phyloP scores from a whole-genome alignment of 1,140 invertebrate species.

The Ditylenchus dipsaci region DNA sequence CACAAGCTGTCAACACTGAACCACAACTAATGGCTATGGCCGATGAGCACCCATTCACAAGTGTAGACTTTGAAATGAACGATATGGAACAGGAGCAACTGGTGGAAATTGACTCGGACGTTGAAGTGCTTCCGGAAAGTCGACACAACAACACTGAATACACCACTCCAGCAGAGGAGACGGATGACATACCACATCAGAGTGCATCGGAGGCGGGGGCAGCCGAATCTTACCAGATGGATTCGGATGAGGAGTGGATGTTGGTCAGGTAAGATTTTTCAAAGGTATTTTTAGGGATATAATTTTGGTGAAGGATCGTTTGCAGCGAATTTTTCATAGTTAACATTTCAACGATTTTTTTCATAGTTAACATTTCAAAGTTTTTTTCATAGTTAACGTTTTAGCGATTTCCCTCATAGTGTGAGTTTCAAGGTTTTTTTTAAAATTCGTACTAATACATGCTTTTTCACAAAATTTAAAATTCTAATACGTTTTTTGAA shows the following conservation, averaged over 20 bases:
- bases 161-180: not conserved
- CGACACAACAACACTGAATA: not conserved
- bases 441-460: too few relatives aligned
- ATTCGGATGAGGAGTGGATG: slow-evolving; percentile 1
- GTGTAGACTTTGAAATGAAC: not conserved
- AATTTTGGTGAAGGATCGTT: too few relatives aligned
- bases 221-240: not conserved
- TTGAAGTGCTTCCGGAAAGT: not conserved
- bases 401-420: too few relatives aligned
- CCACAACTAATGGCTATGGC: not conserved
- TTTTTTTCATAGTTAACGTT: too few relatives aligned
- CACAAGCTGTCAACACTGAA: too few relatives aligned
- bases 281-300: not conserved
- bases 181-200: not conserved
- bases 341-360: too few relatives aligned
- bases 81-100: not conserved
- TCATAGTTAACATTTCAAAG: too few relatives aligned
- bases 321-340: too few relatives aligned
- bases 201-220: not conserved
- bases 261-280: not conserved
- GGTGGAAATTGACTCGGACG: slow-evolving; percentile 1
- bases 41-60: not conserved
- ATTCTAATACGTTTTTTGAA: too few relatives aligned
- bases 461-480: too few relatives aligned
- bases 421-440: too few relatives aligned